A percentile compares a stretch with the other conserved stretches of the same genome.
These are phyloP conservation scores for Sesia apiformis DNA, from an alignment of 2,888 invertebrate species.

Conservation along the genomic window DNA sequence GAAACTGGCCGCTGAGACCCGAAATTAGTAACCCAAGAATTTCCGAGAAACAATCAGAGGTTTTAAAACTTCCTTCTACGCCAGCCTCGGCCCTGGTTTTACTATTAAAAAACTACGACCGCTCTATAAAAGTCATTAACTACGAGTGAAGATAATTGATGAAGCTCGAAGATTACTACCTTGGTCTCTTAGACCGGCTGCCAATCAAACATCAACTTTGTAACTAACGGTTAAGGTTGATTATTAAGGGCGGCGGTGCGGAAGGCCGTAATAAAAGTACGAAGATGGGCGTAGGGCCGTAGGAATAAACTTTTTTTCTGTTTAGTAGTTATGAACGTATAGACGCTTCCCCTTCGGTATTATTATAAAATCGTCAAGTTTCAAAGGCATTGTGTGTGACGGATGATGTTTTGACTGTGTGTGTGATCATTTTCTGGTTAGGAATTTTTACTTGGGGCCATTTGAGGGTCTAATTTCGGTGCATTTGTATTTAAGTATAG, in stretches of 20 bases:
- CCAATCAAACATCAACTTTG: conserved; percentile 18
- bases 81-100: conserved; percentile 15
- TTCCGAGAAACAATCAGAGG: conserved; percentile 36
- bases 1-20: too few relatives aligned
- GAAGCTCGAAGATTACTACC: conserved; percentile 67
- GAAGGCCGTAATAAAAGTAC: conserved; percentile 46
- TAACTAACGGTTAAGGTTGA: conserved; percentile 5
- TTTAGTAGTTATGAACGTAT: conserved; percentile 17
- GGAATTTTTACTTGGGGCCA: conserved; percentile 17
- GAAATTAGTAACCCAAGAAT: conserved; percentile 17
- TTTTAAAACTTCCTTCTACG: conserved; percentile 16
- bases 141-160: conserved; percentile 71
- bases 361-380: conserved; percentile 71
- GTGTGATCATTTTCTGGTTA: conserved; percentile 14
- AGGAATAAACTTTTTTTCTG: conserved; percentile 36
- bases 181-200: conserved; percentile 20
- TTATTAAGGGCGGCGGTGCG: conserved; percentile 11
- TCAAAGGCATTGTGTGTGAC: conserved; percentile 43
- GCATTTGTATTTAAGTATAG: neutral
- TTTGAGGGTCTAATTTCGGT: conserved; percentile 17
- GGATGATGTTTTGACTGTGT: conserved; percentile 50
- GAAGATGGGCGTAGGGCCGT: conserved; percentile 51
- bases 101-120: conserved; percentile 38
- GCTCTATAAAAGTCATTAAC: conserved; percentile 74
- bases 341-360: conserved; percentile 41